Evolutionary conservation across 2,888 invertebrate genomes (phyloP).

Genomic region (Halictus ligatus): DNA sequence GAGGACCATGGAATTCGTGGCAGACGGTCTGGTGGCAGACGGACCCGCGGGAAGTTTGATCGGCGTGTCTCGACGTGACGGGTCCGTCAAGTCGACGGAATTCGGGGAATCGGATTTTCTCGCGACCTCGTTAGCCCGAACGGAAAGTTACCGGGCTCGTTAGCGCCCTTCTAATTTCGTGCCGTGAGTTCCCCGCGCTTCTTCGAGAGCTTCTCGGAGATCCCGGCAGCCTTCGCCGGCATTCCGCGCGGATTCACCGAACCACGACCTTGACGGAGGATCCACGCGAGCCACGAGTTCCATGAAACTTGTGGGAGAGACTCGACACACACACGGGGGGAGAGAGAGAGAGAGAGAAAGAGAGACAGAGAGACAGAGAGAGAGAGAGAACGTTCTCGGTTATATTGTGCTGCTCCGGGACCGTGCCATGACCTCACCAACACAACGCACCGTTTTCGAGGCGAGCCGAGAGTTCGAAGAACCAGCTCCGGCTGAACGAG

Average conservation of each 20-base stretch:
- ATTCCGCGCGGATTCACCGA: slow-evolving; percentile 31
- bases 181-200: not conserved
- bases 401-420: slow-evolving; percentile 44
- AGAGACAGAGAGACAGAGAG: not conserved
- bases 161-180: slow-evolving; percentile 38
- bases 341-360: not conserved
- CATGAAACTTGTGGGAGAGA: slow-evolving; percentile 66
- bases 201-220: slow-evolving; percentile 38
- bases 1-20: not conserved
- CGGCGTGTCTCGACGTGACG: not conserved
- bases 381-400: not conserved
- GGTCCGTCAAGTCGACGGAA: slow-evolving; percentile 18
- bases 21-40: not conserved
- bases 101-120: slow-evolving; percentile 29
- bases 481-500: slow-evolving; percentile 2
- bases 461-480: slow-evolving; percentile 42
- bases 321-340: not conserved
- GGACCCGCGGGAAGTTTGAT: not conserved
- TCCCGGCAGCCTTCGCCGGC: slow-evolving; percentile 12
- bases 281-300: slow-evolving; percentile 57
- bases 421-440: slow-evolving; percentile 63
- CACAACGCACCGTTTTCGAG: slow-evolving; percentile 34
- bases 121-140: slow-evolving; percentile 3
- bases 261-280: slow-evolving; percentile 64
- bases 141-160: slow-evolving; percentile 26